Percentiles rank a stretch among this genome's conserved stretches.
phyloP scores from a whole-genome alignment of 2,888 invertebrate species.

The Galerucella nymphaeae region DNA sequence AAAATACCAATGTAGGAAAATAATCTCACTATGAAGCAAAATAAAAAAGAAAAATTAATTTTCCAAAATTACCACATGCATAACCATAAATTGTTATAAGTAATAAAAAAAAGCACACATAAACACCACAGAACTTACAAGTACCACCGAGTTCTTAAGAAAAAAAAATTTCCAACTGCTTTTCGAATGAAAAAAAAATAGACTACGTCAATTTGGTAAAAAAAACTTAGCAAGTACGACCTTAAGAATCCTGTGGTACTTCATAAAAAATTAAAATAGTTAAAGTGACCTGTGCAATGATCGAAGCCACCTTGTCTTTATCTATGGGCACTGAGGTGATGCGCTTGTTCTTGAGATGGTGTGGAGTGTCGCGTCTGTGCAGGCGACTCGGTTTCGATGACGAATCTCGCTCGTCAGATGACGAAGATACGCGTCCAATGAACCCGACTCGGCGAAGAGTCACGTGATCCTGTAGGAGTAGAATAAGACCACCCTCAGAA shows the following conservation, averaged over 20 bases:
- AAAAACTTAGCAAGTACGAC: too few species aligned
- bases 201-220: too few species aligned
- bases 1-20: background rate
- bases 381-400: conserved; percentile 74
- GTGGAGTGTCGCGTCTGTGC: conserved; percentile 96
- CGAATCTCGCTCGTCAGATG: conserved; percentile 63
- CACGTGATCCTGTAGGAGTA: conserved; percentile 59
- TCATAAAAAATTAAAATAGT: conserved; percentile 29
- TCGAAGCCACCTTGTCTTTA: conserved; percentile 78
- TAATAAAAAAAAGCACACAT: background rate
- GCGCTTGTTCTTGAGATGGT: conserved; percentile 98
- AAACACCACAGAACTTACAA: conserved; percentile 4
- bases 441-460: conserved; percentile 74
- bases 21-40: background rate
- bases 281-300: conserved; percentile 74
- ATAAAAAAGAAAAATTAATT: background rate
- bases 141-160: background rate
- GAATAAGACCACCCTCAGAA: conserved; percentile 29
- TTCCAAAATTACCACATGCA: background rate
- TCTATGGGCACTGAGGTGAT: conserved; percentile 75
- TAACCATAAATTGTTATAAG: background rate
- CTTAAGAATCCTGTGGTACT: too few species aligned
- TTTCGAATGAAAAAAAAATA: too few species aligned
- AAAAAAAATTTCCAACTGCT: background rate
- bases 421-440: conserved; percentile 65